Base-by-base conservation (phyloP, 2,113 vertebrate species). In the Heptranchias perlo region DNA sequence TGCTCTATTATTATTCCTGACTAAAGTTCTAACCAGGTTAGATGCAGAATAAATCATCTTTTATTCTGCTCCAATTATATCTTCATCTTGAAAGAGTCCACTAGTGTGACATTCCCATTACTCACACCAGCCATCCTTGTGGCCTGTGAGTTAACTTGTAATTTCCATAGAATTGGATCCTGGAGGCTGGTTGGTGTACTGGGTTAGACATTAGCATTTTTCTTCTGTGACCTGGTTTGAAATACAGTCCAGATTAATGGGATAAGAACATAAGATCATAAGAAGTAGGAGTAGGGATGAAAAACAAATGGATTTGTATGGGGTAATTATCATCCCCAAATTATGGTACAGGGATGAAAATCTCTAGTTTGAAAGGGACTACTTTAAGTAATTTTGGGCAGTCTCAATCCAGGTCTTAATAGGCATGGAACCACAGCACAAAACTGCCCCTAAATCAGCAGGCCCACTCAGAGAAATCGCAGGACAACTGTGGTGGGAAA, bases 341-440 rank as follows among this genome's bases (percentile, higher is more conserved):
- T n/a, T n/a, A n/a, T n/a, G n/a, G n/a, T n/a, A n/a, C n/a, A n/a
- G n/a, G n/a, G n/a, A 78, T 78, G 76, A 35, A 78, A 78, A 78
- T n/a, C 35, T 39, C 35, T n/a, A 13, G n/a, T 8, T 69, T n/a
- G 13, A 11, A 39, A 78, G 1, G 6, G 13, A 18, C 76, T 39
- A n/a, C 76, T 39, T 78, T 8, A 78, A 78, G n/a, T 89, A 96
- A 96, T 96, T 97, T 8, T 69, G 1, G 67, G 6, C 14, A 21
- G 16, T 69, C 28, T 69, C 28, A 28, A 25, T 69, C 28, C 23
- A 69, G 67, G 16, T 69, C 8, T 69, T 69, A 69, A 25, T 25
- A 25, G 4, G 25, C 7, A 28, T 6, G 65, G 23, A 28, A 0
- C 65, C 65, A 67, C 65, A 58, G 58, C 28, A 69, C 67, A 31